Percentiles rank a stretch among this genome's conserved stretches.
Evolutionary conservation across 2,888 invertebrate species (phyloP).

Genomic region (Plagiodera versicolora): DNA sequence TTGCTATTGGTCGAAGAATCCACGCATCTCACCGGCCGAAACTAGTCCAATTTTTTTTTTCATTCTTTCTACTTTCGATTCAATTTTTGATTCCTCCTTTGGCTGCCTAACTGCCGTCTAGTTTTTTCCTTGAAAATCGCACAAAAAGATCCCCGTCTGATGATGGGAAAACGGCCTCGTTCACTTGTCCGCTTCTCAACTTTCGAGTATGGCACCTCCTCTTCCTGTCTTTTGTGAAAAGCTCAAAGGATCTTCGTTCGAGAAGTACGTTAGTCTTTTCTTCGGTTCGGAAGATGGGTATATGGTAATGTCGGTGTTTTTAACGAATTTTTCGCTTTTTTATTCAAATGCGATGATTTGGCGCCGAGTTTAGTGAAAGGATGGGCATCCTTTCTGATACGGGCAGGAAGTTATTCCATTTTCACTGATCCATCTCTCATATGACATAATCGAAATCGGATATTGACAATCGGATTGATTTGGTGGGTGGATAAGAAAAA

Average conservation of each 20-base stretch:
- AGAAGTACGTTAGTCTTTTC: constrained; percentile 46
- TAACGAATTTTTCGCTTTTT: constrained; percentile 42
- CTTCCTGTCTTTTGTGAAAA: constrained; percentile 47
- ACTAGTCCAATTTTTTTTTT: not conserved
- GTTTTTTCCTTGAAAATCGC: constrained; percentile 6
- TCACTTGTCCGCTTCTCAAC: constrained; percentile 48
- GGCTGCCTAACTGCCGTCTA: constrained; percentile 12
- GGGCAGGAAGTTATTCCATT: not conserved
- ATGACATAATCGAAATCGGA: not conserved
- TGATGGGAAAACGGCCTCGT: constrained; percentile 35
- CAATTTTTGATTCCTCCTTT: constrained; percentile 9
- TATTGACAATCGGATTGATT: not conserved
- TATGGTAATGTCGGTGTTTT: constrained; percentile 41
- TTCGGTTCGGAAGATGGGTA: constrained; percentile 40
- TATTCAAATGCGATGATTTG: constrained; percentile 27
- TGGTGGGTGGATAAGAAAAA: not conserved
- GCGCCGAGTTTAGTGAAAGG: constrained; percentile 3
- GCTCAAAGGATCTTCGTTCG: constrained; percentile 18
- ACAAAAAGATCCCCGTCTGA: constrained; percentile 8
- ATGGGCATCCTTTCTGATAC: not conserved
- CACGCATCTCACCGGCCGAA: not conserved
- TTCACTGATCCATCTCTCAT: not conserved
- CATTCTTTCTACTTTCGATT: not conserved
- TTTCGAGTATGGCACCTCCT: constrained; percentile 46
- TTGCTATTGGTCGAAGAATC: too few species aligned